Percentiles rank a stretch among this genome's conserved stretches.
phyloP scores from a whole-genome alignment of 1,140 invertebrate species.

The Sycophaga agraensis region DNA sequence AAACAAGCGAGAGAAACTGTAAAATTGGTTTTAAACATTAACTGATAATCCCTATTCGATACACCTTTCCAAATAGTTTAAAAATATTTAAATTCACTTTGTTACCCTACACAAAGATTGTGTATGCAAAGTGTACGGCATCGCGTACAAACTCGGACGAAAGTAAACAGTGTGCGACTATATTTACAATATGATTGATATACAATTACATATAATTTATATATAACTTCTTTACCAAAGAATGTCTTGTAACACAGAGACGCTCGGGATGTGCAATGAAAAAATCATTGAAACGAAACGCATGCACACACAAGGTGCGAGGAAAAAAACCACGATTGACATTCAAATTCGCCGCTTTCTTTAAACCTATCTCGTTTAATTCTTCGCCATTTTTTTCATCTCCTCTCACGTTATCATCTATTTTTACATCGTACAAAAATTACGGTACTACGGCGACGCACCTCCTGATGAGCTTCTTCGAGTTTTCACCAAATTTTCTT shows the following conservation, averaged over 20 bases:
- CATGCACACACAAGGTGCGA: not conserved
- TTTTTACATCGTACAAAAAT: conserved; percentile 21
- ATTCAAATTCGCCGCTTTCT: conserved; percentile 12
- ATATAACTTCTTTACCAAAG: conserved; percentile 4
- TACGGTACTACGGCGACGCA: conserved; percentile 11
- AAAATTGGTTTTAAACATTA: too few species aligned
- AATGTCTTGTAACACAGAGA: not conserved
- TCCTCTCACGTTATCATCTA: not conserved
- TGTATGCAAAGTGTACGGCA: conserved; percentile 1
- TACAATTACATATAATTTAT: conserved; percentile 23
- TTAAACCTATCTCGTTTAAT: not conserved
- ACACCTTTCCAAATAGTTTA: too few species aligned
- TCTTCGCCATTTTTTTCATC: not conserved
- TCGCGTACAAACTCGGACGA: not conserved
- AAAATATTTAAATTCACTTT: not conserved
- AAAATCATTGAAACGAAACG: not conserved
- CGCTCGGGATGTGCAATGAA: not conserved
- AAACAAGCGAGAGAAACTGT: too few species aligned
- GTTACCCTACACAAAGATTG: not conserved
- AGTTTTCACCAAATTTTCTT: too few species aligned
- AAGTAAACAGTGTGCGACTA: conserved; percentile 2
- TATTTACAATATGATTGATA: conserved; percentile 24
- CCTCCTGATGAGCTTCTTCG: conserved; percentile 15
- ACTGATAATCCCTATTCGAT: too few species aligned
- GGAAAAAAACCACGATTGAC: conserved; percentile 17